A percentile compares a stretch with the other conserved stretches of the same genome.
These are phyloP conservation scores for Malthinus flaveolus DNA, from an alignment of 2,888 invertebrate species.

Conservation along the genomic window DNA sequence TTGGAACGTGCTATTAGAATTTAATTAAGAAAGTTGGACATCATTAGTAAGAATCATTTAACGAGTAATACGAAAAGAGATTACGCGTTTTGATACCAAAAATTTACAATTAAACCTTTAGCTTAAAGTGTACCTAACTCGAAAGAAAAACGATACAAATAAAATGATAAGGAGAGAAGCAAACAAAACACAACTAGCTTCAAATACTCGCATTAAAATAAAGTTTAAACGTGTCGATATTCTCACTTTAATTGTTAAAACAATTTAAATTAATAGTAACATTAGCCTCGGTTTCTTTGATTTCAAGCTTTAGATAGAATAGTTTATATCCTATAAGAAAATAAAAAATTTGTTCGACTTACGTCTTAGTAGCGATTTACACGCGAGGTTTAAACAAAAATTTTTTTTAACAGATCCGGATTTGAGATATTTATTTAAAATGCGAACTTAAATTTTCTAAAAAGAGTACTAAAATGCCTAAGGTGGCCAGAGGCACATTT, in stretches of 20 bases:
- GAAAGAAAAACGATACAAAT: no score
- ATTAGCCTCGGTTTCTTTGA: conserved; percentile 15
- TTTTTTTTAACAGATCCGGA: conserved; percentile 9
- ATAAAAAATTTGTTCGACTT: conserved; percentile 1
- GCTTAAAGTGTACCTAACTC: not conserved
- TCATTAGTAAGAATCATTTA: conserved; percentile 18
- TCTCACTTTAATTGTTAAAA: conserved; percentile 22
- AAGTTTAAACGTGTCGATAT: conserved; percentile 12
- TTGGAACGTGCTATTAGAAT: conserved; percentile 24
- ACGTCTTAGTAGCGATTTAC: conserved; percentile 9
- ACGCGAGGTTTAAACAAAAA: conserved; percentile 19
- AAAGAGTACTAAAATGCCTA: no score
- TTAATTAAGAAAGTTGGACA: conserved; percentile 28
- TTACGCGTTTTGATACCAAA: not conserved
- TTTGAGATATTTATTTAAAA: not conserved
- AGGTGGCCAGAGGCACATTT: no score
- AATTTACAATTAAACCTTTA: not conserved
- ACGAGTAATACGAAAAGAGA: not conserved
- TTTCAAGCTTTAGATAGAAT: conserved; percentile 17
- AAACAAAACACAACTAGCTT: not conserved
- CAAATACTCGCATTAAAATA: no score
- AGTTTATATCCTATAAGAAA: conserved; percentile 6
- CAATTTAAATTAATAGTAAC: conserved; percentile 22
- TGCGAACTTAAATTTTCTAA: no score
- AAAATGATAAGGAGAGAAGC: not conserved